Percentiles rank a stretch among this genome's conserved stretches.
Conservation (phyloP, 1,140 invertebrate genomes). For the Apis dorsata region DNA sequence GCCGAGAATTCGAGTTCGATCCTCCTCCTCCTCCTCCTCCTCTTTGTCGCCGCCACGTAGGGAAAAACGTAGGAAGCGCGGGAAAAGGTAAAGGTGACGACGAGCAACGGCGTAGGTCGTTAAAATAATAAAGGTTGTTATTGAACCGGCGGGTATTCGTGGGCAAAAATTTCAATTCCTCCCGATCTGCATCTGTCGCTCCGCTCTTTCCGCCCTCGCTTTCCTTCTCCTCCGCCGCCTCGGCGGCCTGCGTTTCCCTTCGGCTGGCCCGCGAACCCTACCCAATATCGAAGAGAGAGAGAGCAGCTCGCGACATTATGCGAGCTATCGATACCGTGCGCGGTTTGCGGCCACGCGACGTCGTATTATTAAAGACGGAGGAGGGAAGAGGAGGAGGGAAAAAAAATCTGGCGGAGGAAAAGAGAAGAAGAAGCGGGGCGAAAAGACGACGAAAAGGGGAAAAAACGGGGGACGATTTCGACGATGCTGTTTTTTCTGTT, state of each 20-base stretch:
- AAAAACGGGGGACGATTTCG: slow-evolving; percentile 49
- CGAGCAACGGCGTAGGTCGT: slow-evolving; percentile 62
- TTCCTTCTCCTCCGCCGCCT: background rate
- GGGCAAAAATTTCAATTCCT: slow-evolving; percentile 73
- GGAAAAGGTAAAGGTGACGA: slow-evolving; percentile 54
- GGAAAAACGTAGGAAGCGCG: slow-evolving; percentile 28
- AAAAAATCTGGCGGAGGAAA: background rate
- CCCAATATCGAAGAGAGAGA: slow-evolving; percentile 60
- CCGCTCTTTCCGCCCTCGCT: slow-evolving; percentile 15
- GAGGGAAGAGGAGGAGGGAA: too few relatives aligned
- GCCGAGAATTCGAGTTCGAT: background rate
- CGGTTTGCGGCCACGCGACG: slow-evolving; percentile 45
- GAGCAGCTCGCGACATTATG: slow-evolving; percentile 60
- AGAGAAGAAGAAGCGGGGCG: background rate
- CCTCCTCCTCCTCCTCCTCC: too few relatives aligned
- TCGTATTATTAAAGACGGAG: slow-evolving; percentile 67
- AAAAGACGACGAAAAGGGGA: background rate
- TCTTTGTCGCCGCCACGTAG: slow-evolving; percentile 7
- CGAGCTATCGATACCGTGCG: slow-evolving; percentile 66
- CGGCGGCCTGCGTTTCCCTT: slow-evolving; percentile 13
- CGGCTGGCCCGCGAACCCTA: background rate
- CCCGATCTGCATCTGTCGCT: slow-evolving; percentile 69
- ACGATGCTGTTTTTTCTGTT: slow-evolving; percentile 48
- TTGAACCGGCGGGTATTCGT: slow-evolving; percentile 68
- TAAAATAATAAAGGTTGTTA: slow-evolving; percentile 78